Percentiles rank a stretch among this genome's conserved stretches.
phyloP scores from a whole-genome alignment of 1,140 invertebrate species.

The Drosophila rhopaloa region DNA sequence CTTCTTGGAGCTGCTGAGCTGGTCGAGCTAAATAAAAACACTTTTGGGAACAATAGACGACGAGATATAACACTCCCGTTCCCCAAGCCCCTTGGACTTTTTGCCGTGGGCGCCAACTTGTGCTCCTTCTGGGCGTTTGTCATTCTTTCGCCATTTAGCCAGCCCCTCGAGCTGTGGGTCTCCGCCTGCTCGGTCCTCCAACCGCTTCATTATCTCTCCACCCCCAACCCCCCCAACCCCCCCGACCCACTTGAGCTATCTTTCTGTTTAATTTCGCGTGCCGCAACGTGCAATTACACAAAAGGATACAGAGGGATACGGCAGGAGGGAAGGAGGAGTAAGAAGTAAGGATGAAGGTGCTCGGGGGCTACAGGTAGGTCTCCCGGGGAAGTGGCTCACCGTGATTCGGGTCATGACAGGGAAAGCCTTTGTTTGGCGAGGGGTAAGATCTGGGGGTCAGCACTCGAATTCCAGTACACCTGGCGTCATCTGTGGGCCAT shows the following conservation, averaged over 20 bases:
- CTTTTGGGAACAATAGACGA: conserved; percentile 77
- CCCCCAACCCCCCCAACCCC: background rate
- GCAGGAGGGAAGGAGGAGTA: background rate
- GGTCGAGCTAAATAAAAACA: conserved; percentile 74
- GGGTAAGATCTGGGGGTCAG: too few relatives aligned
- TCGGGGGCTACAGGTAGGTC: conserved; percentile 7
- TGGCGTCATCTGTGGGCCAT: background rate
- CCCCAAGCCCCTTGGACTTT: conserved; percentile 2
- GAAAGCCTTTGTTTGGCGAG: background rate
- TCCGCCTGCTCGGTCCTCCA: background rate
- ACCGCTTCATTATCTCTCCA: conserved; percentile 61
- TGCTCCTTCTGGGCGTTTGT: conserved; percentile 49
- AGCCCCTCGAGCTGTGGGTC: conserved; percentile 45
- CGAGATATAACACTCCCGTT: conserved; percentile 24
- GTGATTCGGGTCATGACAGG: background rate
- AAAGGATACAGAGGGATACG: conserved; percentile 14
- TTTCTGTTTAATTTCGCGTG: conserved; percentile 72
- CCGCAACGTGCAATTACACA: conserved; percentile 75
- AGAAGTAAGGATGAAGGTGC: too few relatives aligned
- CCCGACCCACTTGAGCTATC: conserved; percentile 14
- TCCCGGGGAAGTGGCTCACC: background rate
- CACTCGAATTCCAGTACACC: background rate
- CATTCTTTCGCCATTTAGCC: conserved; percentile 78
- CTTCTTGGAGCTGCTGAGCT: conserved; percentile 22
- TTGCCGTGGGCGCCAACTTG: conserved; percentile 4